A percentile compares a stretch with the other conserved stretches of the same genome.
Evolutionary conservation across 2,888 invertebrate species (phyloP).

Genomic region (Drosophila cyrtoloma): DNA sequence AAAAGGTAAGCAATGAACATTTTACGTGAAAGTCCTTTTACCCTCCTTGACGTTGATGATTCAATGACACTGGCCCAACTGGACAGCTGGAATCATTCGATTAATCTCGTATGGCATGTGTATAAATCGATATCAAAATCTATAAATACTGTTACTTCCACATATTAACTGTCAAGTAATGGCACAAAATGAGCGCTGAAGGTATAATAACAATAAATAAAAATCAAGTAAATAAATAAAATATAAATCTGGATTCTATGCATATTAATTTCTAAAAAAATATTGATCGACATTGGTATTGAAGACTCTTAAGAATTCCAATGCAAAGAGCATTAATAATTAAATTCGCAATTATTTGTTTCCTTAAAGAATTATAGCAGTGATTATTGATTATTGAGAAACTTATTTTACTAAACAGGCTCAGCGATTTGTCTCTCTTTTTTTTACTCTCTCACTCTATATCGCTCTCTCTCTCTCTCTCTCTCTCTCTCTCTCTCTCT

Average conservation of each 20-base stretch:
- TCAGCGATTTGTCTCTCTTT: background rate
- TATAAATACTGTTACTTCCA: accelerated
- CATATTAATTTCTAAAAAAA: background rate
- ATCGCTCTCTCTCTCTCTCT: background rate
- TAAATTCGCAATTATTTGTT: background rate
- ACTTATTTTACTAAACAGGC: background rate
- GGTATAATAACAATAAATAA: background rate
- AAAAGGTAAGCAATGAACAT: conserved; percentile 40
- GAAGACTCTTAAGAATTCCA: background rate
- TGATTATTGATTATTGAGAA: background rate
- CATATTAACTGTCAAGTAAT: background rate
- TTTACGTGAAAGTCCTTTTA: conserved; percentile 26
- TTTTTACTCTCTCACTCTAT: background rate
- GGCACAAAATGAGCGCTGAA: background rate
- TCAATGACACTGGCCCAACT: conserved; percentile 37
- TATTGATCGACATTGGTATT: background rate
- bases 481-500: background rate
- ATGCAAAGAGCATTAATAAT: no score
- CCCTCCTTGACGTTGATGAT: conserved; percentile 9
- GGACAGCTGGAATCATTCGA: background rate
- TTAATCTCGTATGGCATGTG: background rate
- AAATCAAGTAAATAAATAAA: background rate
- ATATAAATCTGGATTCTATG: background rate
- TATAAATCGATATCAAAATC: background rate
- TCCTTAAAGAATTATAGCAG: background rate